Conservation (phyloP, 2,113 vertebrate genomes). For the Apteryx owenii region DNA sequence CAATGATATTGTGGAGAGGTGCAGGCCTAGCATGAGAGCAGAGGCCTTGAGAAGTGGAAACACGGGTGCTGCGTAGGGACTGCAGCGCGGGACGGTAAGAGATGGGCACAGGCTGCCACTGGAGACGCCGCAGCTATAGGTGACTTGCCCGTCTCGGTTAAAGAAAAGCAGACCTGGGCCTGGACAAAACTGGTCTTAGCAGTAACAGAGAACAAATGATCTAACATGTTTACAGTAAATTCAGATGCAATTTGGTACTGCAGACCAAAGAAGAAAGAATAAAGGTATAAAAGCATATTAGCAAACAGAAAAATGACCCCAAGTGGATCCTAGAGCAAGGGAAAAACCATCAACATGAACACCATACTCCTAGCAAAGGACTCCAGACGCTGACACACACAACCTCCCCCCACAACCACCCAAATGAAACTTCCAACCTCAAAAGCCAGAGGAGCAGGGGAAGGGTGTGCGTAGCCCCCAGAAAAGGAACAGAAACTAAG, state of each 20-base stretch:
- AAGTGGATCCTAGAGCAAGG: neutral
- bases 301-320: neutral
- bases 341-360: neutral
- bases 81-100: neutral
- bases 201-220: neutral
- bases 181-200: neutral
- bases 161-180: neutral
- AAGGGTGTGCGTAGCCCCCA: fast-evolving
- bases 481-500: neutral
- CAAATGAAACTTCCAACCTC: neutral
- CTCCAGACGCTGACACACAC: neutral
- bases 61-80: fast-evolving
- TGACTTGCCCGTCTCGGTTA: fast-evolving
- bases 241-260: neutral
- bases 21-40: no score
- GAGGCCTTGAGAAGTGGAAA: neutral
- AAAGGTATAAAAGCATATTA: neutral
- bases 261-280: neutral
- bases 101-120: neutral
- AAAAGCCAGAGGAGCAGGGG: neutral
- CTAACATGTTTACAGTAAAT: fast-evolving
- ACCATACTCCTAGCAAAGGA: fast-evolving
- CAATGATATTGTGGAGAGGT: no score
- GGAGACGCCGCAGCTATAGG: neutral
- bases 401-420: neutral